Percentiles rank a stretch among this genome's conserved stretches.
Evolutionary conservation across 2,888 invertebrate genomes (phyloP).

Genomic region (Scrobipalpa costella): DNA sequence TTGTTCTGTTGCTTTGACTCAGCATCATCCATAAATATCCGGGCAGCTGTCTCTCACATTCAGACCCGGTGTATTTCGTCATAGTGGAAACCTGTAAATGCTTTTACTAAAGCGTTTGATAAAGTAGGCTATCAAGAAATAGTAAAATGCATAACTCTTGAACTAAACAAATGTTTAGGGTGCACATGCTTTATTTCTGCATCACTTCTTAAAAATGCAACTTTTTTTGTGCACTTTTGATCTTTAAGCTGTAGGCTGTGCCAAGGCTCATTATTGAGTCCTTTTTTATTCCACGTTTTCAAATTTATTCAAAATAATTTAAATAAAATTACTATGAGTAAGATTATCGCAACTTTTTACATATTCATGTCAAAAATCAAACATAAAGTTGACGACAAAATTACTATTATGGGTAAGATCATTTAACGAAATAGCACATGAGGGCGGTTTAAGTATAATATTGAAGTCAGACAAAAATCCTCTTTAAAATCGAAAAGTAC

Average conservation of each 20-base stretch:
- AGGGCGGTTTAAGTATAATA: background rate
- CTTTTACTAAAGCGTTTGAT: background rate
- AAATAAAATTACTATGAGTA: constrained; percentile 3
- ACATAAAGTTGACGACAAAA: constrained; percentile 10
- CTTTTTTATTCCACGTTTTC: background rate
- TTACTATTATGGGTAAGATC: constrained; percentile 1
- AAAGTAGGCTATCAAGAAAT: background rate
- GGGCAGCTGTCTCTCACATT: too few relatives aligned
- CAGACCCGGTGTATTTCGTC: constrained; percentile 32
- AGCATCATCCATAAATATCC: too few relatives aligned
- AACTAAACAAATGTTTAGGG: background rate
- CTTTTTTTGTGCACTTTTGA: background rate
- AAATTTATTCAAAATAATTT: background rate
- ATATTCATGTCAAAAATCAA: constrained; percentile 7
- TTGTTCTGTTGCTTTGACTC: too few relatives aligned
- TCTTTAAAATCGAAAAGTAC: constrained; percentile 12
- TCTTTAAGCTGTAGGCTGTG: background rate
- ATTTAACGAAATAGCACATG: background rate
- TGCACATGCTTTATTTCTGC: background rate
- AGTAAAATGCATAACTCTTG: background rate
- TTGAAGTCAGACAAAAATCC: constrained; percentile 8
- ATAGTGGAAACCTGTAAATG: background rate
- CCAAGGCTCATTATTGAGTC: constrained; percentile 28
- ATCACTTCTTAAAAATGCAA: background rate
- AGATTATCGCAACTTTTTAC: constrained; percentile 2